phyloP scores from a whole-genome alignment of 1,140 invertebrate genomes.

The Hycleus phaleratus region DNA sequence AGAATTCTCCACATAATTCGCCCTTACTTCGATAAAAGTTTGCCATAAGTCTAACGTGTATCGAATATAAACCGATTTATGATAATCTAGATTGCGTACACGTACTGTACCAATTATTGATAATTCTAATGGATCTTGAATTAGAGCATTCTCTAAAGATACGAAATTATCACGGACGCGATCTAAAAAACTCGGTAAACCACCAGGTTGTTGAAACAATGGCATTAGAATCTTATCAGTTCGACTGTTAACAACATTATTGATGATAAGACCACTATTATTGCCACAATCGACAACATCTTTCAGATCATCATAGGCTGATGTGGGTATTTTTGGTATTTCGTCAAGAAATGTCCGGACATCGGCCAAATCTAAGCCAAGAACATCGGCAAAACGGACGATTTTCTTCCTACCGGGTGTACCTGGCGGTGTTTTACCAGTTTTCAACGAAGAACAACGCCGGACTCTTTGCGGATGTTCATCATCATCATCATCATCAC shows the following conservation, averaged over 20 bases:
- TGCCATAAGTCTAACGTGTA: slow-evolving; percentile 83
- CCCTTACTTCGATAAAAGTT: slow-evolving; percentile 71
- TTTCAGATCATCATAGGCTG: slow-evolving; percentile 67
- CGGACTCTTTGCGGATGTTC: slow-evolving; percentile 56
- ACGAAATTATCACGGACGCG: slow-evolving; percentile 63
- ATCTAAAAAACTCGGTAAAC: slow-evolving; percentile 68
- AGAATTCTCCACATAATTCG: slow-evolving; percentile 77
- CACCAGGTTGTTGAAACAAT: slow-evolving; percentile 76
- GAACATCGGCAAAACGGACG: slow-evolving; percentile 88
- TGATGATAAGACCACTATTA: slow-evolving; percentile 11
- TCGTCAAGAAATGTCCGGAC: slow-evolving; percentile 85
- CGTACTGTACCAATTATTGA: slow-evolving; percentile 80
- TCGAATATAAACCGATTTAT: slow-evolving; percentile 82
- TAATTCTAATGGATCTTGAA: slow-evolving; percentile 60
- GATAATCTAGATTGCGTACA: slow-evolving; percentile 83
- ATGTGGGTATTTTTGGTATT: slow-evolving; percentile 78
- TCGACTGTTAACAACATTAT: slow-evolving; percentile 30
- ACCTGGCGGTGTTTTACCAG: slow-evolving; percentile 83
- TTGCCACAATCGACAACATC: slow-evolving; percentile 45
- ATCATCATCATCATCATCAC: slow-evolving; percentile 16
- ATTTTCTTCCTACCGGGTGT: slow-evolving; percentile 87
- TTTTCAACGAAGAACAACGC: slow-evolving; percentile 80
- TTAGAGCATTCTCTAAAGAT: slow-evolving; percentile 75
- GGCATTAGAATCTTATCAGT: slow-evolving; percentile 55
- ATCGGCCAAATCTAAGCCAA: slow-evolving; percentile 87